Conservation (phyloP, 2,797 vertebrate genomes). For the Hephaestus fuliginosus region DNA sequence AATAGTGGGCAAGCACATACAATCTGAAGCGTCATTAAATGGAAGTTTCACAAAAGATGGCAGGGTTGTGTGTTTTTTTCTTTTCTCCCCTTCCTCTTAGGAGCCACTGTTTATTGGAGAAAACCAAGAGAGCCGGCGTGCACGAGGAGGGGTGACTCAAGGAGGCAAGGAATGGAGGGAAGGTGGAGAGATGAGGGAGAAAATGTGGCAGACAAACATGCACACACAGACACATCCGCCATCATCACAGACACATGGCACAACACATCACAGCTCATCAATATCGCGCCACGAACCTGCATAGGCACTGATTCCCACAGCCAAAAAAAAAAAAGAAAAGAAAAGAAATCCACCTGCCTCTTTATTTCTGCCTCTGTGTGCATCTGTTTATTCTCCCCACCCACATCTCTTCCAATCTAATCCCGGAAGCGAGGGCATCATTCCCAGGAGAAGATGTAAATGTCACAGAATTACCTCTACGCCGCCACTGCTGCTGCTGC, state of each 20-base stretch:
- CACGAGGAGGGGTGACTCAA: constrained; percentile 31
- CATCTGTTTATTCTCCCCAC: constrained; percentile 68
- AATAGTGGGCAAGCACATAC: constrained; percentile 61
- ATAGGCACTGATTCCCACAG: constrained; percentile 54
- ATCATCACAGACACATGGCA: constrained; percentile 49
- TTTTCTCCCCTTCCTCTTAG: constrained; percentile 1
- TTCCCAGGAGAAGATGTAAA: constrained; percentile 73
- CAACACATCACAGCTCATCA: constrained; percentile 65
- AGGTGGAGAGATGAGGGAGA: constrained; percentile 25
- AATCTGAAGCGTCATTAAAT: constrained; percentile 70
- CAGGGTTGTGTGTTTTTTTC: constrained; percentile 24
- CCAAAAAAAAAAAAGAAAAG: constrained; percentile 17
- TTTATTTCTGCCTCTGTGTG: constrained; percentile 62
- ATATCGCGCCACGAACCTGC: constrained; percentile 64
- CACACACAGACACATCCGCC: constrained; percentile 25
- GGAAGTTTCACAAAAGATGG: constrained; percentile 66
- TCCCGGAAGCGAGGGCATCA: constrained; percentile 79
- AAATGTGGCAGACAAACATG: constrained; percentile 43
- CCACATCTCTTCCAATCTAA: constrained; percentile 75
- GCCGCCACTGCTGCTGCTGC: constrained; percentile 34
- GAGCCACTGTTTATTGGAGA: constrained; percentile 14
- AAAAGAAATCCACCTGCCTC: constrained; percentile 66
- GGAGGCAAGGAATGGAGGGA: constrained; percentile 41
- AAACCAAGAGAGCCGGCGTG: constrained; percentile 27
- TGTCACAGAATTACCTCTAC: constrained; percentile 83